phyloP scores from a whole-genome alignment of 2,113 vertebrate genomes.

The Sminthopsis crassicaudata region DNA sequence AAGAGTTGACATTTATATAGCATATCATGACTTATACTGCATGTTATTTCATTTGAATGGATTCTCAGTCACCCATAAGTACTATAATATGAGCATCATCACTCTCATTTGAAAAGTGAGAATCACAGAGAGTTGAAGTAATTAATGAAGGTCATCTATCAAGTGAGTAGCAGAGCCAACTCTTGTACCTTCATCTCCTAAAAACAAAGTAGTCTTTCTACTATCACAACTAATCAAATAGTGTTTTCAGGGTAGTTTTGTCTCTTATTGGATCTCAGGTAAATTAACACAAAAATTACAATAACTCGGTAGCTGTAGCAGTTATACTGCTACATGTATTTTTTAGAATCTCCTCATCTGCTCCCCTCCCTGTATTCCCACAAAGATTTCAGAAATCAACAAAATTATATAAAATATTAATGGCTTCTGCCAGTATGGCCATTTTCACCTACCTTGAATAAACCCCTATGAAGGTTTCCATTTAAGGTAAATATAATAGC shows the following conservation, averaged over 20 bases:
- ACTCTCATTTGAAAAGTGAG: background rate
- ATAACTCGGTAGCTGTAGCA: background rate
- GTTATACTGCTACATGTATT: background rate
- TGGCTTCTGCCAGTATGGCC: background rate
- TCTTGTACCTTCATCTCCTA: background rate
- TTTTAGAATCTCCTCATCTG: background rate
- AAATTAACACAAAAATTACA: background rate
- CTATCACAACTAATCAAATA: background rate
- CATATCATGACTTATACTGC: background rate
- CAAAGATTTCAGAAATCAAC: background rate
- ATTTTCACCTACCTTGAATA: background rate
- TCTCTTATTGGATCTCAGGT: background rate
- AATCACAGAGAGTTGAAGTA: background rate
- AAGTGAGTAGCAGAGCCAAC: background rate
- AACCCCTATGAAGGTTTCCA: background rate
- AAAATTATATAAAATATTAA: background rate
- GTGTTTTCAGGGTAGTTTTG: background rate
- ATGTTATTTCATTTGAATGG: background rate
- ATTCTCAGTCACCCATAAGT: background rate
- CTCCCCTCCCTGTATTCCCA: too few species aligned
- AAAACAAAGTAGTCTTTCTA: background rate
- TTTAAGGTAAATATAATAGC: background rate
- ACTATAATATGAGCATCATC: background rate
- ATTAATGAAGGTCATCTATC: background rate
- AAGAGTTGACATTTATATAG: background rate